A percentile compares a stretch with the other conserved stretches of the same genome.
Evolutionary conservation across 2,888 invertebrate genomes (phyloP).

Genomic region (Allophyes oxyacanthae): DNA sequence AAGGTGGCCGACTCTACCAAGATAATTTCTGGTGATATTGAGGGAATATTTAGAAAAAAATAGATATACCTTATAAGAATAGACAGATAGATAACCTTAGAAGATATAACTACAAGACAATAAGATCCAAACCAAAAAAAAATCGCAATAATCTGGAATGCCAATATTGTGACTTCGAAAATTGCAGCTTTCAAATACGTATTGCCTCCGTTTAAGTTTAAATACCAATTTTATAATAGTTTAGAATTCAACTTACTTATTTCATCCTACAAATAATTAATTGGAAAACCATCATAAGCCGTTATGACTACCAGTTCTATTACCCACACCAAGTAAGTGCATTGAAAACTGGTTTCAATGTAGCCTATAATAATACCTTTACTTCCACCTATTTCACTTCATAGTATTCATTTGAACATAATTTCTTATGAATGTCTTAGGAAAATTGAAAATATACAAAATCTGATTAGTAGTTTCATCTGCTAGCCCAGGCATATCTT

Average conservation of each 20-base stretch:
- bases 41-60: background rate
- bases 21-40: constrained; percentile 29
- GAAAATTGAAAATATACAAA: background rate
- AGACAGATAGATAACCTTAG: too few species aligned
- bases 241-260: background rate
- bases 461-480: constrained; percentile 1
- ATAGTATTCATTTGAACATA: background rate
- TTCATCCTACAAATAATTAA: background rate
- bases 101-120: too few species aligned
- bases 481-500: constrained; percentile 21
- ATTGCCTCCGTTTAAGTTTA: too few species aligned
- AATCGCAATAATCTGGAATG: too few species aligned
- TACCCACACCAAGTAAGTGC: constrained; percentile 16
- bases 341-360: constrained; percentile 34
- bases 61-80: too few species aligned
- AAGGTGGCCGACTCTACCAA: constrained; percentile 16
- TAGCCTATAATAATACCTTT: background rate
- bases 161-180: too few species aligned
- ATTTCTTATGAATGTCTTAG: background rate
- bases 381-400: too few species aligned
- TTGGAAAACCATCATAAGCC: constrained; percentile 9
- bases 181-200: too few species aligned
- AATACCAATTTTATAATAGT: too few species aligned
- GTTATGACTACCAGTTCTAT: constrained; percentile 26
- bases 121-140: too few species aligned